phyloP scores from a whole-genome alignment of 2,888 invertebrate species.

The Tachina lurida region DNA sequence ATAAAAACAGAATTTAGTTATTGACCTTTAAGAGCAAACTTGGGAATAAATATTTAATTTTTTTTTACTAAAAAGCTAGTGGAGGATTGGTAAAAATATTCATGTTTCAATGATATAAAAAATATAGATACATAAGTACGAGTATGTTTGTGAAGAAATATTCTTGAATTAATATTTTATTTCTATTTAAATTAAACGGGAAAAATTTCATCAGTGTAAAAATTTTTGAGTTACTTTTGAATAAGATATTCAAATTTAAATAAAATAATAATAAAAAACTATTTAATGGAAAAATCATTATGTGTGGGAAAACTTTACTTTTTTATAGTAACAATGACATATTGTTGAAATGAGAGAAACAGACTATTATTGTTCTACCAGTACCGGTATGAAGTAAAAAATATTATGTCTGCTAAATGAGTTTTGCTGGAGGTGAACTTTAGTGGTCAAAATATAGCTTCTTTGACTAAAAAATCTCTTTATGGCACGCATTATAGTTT shows the following conservation, averaged over 20 bases:
- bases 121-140: not conserved
- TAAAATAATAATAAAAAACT: too few relatives aligned
- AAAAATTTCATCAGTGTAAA: not conserved
- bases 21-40: constrained; percentile 57
- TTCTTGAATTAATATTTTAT: not conserved
- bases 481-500: too few relatives aligned
- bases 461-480: too few relatives aligned
- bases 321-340: too few relatives aligned
- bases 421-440: too few relatives aligned
- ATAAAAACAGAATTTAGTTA: constrained; percentile 59
- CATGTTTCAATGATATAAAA: not conserved
- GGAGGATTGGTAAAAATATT: not conserved
- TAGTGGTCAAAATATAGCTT: too few relatives aligned
- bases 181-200: not conserved
- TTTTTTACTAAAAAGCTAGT: not conserved
- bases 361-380: too few relatives aligned
- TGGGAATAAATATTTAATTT: constrained; percentile 46
- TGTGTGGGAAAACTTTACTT: too few relatives aligned
- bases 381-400: too few relatives aligned
- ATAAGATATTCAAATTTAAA: not conserved
- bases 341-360: too few relatives aligned
- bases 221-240: not conserved
- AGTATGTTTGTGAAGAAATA: not conserved
- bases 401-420: too few relatives aligned
- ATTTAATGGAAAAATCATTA: too few relatives aligned